These are phyloP conservation scores for Corapipo altera DNA, from an alignment of 2,113 vertebrate genomes.

Conservation along the genomic window DNA sequence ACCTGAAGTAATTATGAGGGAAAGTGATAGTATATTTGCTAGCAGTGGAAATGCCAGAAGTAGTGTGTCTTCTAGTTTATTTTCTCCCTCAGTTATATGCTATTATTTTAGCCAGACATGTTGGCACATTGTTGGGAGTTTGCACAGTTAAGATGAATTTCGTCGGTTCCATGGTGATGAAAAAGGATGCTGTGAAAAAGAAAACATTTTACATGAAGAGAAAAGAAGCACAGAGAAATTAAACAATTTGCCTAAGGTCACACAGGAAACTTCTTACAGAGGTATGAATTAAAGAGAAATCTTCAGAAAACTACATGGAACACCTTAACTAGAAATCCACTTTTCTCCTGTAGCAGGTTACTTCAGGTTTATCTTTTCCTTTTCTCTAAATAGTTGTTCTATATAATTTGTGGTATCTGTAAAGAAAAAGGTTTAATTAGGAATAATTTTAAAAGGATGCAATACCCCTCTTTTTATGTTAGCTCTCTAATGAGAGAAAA, in stretches of 20 bases:
- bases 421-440: background rate
- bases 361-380: background rate
- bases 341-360: background rate
- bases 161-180: background rate
- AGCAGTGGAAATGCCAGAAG: slow-evolving; percentile 42
- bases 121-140: background rate
- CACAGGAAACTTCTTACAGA: background rate
- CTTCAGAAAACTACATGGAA: background rate
- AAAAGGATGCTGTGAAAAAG: background rate
- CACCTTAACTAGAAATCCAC: background rate
- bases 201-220: background rate
- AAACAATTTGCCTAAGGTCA: background rate
- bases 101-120: background rate
- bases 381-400: background rate
- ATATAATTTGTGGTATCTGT: background rate
- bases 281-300: background rate
- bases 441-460: background rate
- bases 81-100: background rate
- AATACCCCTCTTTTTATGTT: background rate
- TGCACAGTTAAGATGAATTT: background rate
- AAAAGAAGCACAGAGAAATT: background rate
- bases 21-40: slow-evolving; percentile 15
- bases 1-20: slow-evolving; percentile 36
- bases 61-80: background rate
- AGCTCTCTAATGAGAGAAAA: background rate